Percentiles rank a stretch among this genome's conserved stretches.
Conservation (phyloP, 1,140 invertebrate species). For the Eurosta solidaginis region DNA sequence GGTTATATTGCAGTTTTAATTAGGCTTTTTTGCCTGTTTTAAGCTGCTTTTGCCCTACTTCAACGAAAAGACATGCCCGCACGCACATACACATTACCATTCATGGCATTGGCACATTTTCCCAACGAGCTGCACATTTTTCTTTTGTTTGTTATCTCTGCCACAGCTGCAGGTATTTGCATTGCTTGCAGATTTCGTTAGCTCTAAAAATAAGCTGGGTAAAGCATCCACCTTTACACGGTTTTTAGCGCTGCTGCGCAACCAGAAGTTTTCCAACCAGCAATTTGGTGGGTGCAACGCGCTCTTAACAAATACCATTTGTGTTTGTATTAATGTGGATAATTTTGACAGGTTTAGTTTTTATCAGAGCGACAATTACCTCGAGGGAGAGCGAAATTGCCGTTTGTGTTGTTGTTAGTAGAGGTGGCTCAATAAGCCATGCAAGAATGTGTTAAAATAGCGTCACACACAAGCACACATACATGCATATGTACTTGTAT, state of each 20-base stretch:
- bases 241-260: background rate
- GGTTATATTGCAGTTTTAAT: too few relatives aligned
- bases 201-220: background rate
- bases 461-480: background rate
- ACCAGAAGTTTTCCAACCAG: too few relatives aligned
- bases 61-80: background rate
- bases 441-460: background rate
- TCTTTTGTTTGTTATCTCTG: background rate
- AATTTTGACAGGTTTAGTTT: slow-evolving; percentile 1
- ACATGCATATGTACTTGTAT: background rate
- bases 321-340: background rate
- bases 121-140: background rate
- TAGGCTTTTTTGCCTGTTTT: too few relatives aligned
- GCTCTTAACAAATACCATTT: background rate
- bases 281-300: background rate
- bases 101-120: background rate
- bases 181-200: background rate
- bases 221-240: background rate
- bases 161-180: background rate
- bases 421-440: background rate
- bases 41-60: background rate
- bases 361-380: background rate
- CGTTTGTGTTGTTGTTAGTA: background rate
- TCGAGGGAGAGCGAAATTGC: background rate
- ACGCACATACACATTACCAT: background rate